These are phyloP conservation scores for Haplochromis vanheusdeni DNA, from an alignment of 2,113 vertebrate species.

Conservation along the genomic window DNA sequence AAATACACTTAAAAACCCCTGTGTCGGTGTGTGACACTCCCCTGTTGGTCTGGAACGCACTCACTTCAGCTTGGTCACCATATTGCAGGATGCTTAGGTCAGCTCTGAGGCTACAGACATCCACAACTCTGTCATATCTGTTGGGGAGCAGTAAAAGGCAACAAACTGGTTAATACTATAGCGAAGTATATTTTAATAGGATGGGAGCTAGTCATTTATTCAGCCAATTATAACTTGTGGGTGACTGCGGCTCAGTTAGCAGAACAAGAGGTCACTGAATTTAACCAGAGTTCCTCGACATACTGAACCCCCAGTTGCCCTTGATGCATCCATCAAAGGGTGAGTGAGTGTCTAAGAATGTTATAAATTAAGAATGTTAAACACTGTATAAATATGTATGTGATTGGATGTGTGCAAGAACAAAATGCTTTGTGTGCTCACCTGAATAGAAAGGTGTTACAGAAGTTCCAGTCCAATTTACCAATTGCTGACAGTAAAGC, in stretches of 20 bases:
- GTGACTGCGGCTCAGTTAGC: rapidly evolving
- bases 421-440: neutral
- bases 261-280: neutral
- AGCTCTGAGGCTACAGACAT: slow-evolving; percentile 64
- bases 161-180: neutral
- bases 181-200: neutral
- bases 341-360: neutral
- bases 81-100: slow-evolving; percentile 69
- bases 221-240: neutral
- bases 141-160: neutral
- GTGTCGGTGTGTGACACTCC: neutral
- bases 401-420: neutral
- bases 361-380: neutral
- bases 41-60: neutral
- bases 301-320: neutral
- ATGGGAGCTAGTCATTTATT: neutral
- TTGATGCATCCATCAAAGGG: neutral
- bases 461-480: neutral
- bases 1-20: rapidly evolving
- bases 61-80: slow-evolving; percentile 77
- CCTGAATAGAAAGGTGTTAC: neutral
- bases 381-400: neutral
- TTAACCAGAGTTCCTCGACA: rapidly evolving
- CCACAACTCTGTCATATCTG: slow-evolving; percentile 69
- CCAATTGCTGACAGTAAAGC: neutral